phyloP scores from a whole-genome alignment of 2,113 vertebrate genomes.

The Toxotes jaculatrix region DNA sequence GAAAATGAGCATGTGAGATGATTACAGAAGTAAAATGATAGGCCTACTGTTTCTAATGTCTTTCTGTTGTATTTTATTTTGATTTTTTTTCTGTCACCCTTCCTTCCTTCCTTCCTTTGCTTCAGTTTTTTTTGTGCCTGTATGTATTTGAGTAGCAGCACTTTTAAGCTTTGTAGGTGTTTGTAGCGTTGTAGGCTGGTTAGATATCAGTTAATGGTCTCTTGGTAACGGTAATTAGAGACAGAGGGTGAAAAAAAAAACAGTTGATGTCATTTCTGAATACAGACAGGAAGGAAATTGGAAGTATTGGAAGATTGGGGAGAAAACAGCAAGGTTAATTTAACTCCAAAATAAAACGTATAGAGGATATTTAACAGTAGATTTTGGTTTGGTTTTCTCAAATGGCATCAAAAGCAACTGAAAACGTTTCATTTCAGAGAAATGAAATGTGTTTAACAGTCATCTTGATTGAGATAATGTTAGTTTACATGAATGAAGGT shows the following conservation, averaged over 20 bases:
- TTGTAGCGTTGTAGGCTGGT: too few species aligned
- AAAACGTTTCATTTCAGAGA: conserved; percentile 8
- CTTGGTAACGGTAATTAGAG: conserved; percentile 37
- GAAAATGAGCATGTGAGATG: background rate
- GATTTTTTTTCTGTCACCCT: background rate
- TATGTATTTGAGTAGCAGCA: conserved; percentile 23
- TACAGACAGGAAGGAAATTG: conserved; percentile 35
- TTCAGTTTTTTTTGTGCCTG: background rate
- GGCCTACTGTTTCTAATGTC: background rate
- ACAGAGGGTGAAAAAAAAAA: conserved; percentile 24
- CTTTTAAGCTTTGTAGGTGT: too few species aligned
- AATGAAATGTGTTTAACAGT: background rate
- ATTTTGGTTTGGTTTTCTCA: background rate
- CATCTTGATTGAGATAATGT: background rate
- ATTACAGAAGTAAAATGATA: background rate
- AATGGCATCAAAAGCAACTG: background rate
- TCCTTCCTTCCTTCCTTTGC: background rate
- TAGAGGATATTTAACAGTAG: background rate
- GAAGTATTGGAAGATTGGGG: conserved; percentile 39
- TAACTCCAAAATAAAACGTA: background rate
- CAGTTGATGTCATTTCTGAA: conserved; percentile 30
- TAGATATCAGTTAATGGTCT: too few species aligned
- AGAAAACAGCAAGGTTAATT: conserved; percentile 39
- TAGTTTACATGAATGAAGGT: background rate
- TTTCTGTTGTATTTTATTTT: background rate